A percentile compares a stretch with the other conserved stretches of the same genome.
phyloP scores from a whole-genome alignment of 1,140 invertebrate genomes.

The Brachionus asplanchnoidis region DNA sequence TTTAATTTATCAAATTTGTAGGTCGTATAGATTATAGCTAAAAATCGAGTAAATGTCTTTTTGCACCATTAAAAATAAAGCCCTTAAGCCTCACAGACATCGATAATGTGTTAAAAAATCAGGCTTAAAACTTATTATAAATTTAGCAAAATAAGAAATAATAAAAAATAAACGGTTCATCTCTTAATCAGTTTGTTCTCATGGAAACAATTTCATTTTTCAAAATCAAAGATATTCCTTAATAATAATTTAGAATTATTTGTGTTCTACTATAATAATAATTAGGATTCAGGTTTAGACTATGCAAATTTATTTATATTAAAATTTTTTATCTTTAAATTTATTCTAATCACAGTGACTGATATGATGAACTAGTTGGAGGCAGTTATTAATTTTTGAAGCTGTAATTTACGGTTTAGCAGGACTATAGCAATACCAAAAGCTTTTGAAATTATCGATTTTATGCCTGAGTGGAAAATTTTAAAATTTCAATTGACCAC shows the following conservation, averaged over 20 bases:
- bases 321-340: background rate
- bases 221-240: background rate
- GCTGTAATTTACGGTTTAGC: background rate
- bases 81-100: background rate
- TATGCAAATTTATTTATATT: conserved; percentile 1
- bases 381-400: background rate
- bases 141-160: background rate
- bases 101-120: background rate
- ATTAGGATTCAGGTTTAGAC: background rate
- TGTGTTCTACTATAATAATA: background rate
- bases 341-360: background rate
- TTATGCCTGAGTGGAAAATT: background rate
- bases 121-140: background rate
- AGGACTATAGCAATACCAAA: background rate
- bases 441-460: background rate
- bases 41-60: background rate
- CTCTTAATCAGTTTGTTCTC: conserved; percentile 31
- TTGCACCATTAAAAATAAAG: conserved; percentile 14
- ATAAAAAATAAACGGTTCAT: conserved; percentile 35
- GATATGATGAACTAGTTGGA: background rate
- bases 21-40: background rate
- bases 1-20: background rate
- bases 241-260: background rate
- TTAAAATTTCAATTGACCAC: background rate
- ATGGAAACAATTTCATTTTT: conserved; percentile 29